Evolutionary conservation across 1,140 invertebrate genomes (phyloP), one percentile per base, ranked within the genome.

Genomic region (Rhagoletis pomonella): DNA sequence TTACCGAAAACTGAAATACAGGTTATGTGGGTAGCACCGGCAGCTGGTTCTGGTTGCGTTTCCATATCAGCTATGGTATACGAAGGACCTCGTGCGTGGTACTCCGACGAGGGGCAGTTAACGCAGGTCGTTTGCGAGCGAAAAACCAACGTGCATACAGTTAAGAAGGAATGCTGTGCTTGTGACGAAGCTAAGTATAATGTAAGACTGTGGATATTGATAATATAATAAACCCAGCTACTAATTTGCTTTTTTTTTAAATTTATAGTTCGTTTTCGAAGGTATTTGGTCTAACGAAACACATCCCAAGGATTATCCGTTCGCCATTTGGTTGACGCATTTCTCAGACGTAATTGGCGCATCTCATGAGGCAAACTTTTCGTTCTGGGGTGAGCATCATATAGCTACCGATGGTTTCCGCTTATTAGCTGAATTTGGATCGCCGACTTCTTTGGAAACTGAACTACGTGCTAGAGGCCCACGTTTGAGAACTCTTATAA

Each of bases 321-420:
- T 96, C 89, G 96, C 96, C 12, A 91, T 95, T 29, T 98, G 97
- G 96, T 93, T 99, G 88, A 98, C 98, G 0, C 99, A 99, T 93
- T 99, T 99, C 94, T 99, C 98, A 12, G 99, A 99, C 93, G 95
- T 99, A 44, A 97, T 99, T 89, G 99, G 99, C 0, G 99, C 98
- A 6, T 97, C 97, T 0, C 99, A 99, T 91, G 96, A 96, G 69
- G 94, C 95, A 0, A 97, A 97, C 90, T 99, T 98, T 91, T 95
- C 96, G 12, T 97, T 99, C 90, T 99, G 99, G 99, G 96, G 97
- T 10, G 97, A 98, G 90, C 98, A 98, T 50, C 96, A 97, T 81
- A 95, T 96, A 87, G 97, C 99, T 7, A 97, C 97, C 0, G 97
- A 98, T 90, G 99, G 98, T 14, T 97, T 99, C 87, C 96, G 97